Base-by-base conservation (phyloP, 2,797 vertebrate genomes). In the Peromyscus eremicus region DNA sequence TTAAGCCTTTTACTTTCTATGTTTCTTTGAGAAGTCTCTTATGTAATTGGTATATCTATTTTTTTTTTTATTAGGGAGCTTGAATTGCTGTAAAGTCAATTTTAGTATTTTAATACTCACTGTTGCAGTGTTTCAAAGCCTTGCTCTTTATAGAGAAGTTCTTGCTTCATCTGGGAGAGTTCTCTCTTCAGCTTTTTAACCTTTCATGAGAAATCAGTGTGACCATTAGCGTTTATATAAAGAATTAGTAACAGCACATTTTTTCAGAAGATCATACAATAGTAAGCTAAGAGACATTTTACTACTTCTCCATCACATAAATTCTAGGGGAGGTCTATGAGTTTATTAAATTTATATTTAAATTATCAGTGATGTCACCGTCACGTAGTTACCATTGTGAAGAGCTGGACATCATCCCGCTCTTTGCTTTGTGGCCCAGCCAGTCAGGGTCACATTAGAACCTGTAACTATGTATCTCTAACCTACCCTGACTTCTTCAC, bases 151-250 rank as follows among this genome's bases (percentile, higher is more conserved):
- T 99, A 99, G 66, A 99, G 97, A 93, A 99, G 98, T 94, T 99
- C 99, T 97, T 99, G 99, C 98, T 99, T 99, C 99, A 99, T 99
- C 96, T 99, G 99, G 75, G 98, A 99, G 81, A 99, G 99, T 73
- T 99, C 99, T 96, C 99, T 97, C 98, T 99, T 99, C 98, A 99
- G 98, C 97, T 99, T 99, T 98, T 99, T 99, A 97, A 99, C 99
- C 99, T 99, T 98, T 96, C n/a, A 77, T 91, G 83, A 97, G 98
- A 98, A 98, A 98, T 97, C 95, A 98, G 98, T 91, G 94, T 55
- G 95, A 96, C 95, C 96, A 89, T 97, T 81, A 96, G 62, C 94
- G 73, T 82, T 94, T 91, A 62, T 55, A 55, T 84, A 89, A 95
- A 87, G 71, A 92, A 93, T 80, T 70, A 76, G 91, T 46, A 83